These are phyloP conservation scores for Pseudotriccus pelzelni DNA, from an alignment of 2,797 vertebrate species.

Conservation along the genomic window DNA sequence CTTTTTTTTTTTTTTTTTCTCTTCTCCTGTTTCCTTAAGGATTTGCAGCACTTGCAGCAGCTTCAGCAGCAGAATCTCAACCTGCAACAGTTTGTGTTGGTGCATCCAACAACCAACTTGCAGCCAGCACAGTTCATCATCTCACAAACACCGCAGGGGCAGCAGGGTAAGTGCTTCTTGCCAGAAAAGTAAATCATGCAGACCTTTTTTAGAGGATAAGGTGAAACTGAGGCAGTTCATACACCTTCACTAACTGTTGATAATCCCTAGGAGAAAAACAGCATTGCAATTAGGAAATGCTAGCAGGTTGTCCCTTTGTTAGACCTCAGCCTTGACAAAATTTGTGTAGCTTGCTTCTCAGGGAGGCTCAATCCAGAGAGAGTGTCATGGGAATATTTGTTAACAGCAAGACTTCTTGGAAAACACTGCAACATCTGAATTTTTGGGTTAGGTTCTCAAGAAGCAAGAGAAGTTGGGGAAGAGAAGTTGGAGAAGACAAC, in stretches of 20 bases:
- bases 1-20: fast-evolving
- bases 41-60: constrained; percentile 88
- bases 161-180: constrained; percentile 85
- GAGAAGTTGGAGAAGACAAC: background rate
- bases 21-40: constrained; percentile 68
- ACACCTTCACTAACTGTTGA: background rate
- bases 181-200: background rate
- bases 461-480: no score
- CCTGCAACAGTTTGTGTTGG: constrained; percentile 96
- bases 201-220: background rate
- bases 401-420: background rate
- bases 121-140: constrained; percentile 97
- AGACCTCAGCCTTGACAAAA: background rate
- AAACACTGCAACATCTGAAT: background rate
- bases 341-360: background rate
- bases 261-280: background rate
- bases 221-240: background rate
- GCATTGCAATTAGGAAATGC: background rate
- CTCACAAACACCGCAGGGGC: constrained; percentile 94
- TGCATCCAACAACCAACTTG: constrained; percentile 93
- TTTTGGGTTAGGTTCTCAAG: background rate
- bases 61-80: constrained; percentile 95
- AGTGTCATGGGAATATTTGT: background rate
- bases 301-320: background rate
- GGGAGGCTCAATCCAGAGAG: background rate